These are phyloP conservation scores for Cerastoderma edule DNA, from an alignment of 2,888 invertebrate genomes.

Conservation along the genomic window DNA sequence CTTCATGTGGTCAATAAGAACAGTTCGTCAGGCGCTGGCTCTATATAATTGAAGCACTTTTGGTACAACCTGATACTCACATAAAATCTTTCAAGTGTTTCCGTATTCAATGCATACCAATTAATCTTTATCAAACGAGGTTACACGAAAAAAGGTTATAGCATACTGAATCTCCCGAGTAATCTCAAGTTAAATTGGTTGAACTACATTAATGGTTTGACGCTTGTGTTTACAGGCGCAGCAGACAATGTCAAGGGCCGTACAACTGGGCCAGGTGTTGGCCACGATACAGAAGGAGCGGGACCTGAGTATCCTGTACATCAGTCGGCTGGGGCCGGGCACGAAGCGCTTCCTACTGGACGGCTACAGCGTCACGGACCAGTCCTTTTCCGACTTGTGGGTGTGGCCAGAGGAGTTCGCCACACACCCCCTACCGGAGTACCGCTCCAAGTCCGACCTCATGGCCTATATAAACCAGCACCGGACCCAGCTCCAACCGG, in stretches of 20 bases:
- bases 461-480: conserved; percentile 31
- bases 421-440: conserved; percentile 17
- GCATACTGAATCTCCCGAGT: too few relatives aligned
- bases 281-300: conserved; percentile 72
- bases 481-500: conserved; percentile 26
- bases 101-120: too few relatives aligned
- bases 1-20: too few relatives aligned
- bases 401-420: conserved; percentile 44
- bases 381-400: conserved; percentile 60
- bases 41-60: too few relatives aligned
- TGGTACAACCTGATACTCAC: too few relatives aligned
- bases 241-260: conserved; percentile 64
- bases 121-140: too few relatives aligned
- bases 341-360: conserved; percentile 69
- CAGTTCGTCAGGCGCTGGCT: too few relatives aligned
- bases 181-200: too few relatives aligned
- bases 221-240: conserved; percentile 56
- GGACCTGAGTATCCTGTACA: conserved; percentile 71
- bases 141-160: too few relatives aligned
- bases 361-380: conserved; percentile 68
- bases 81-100: too few relatives aligned
- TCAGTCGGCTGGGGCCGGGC: conserved; percentile 67
- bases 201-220: neutral
- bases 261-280: conserved; percentile 70
- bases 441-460: conserved; percentile 31